These are phyloP conservation scores for Zeus faber DNA, from an alignment of 2,113 vertebrate species.

Conservation along the genomic window DNA sequence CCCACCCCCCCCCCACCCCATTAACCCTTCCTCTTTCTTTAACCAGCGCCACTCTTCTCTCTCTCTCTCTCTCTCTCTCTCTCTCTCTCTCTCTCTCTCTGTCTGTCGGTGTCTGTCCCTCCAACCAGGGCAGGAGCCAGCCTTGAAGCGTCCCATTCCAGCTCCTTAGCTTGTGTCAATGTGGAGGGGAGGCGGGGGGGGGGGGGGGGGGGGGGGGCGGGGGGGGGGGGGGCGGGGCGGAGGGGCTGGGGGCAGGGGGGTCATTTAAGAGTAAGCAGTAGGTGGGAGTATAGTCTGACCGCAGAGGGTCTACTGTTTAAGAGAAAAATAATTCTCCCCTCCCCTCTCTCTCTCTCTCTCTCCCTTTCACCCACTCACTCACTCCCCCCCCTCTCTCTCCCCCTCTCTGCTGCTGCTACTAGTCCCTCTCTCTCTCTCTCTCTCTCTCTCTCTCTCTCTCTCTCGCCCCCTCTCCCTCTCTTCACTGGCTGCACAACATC, in stretches of 20 bases:
- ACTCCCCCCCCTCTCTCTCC: constrained; percentile 28
- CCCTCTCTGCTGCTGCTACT: background rate
- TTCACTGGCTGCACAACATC: constrained; percentile 58
- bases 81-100: constrained; percentile 31
- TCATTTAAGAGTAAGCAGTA: constrained; percentile 70
- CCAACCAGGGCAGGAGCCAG: constrained; percentile 42
- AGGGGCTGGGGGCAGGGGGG: constrained; percentile 36
- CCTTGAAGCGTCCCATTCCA: constrained; percentile 78
- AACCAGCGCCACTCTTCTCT: constrained; percentile 11
- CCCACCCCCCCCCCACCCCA: constrained; percentile 15
- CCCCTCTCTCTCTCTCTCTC: constrained; percentile 33
- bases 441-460: constrained; percentile 14
- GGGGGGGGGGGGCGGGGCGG: constrained; percentile 41
- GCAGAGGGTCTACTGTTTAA: constrained; percentile 78
- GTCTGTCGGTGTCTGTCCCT: too few species aligned
- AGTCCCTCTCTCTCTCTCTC: constrained; percentile 17
- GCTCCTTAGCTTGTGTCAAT: constrained; percentile 73
- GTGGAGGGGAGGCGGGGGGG: constrained; percentile 19
- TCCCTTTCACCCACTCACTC: constrained; percentile 32
- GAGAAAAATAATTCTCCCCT: constrained; percentile 72
- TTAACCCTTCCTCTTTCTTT: background rate
- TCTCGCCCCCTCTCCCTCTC: constrained; percentile 32
- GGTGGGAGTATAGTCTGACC: constrained; percentile 78
- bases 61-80: constrained; percentile 20
- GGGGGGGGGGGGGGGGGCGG: constrained; percentile 57